Evolutionary conservation across 1,140 invertebrate genomes (phyloP).

Genomic region (Arctopsyche grandis): DNA sequence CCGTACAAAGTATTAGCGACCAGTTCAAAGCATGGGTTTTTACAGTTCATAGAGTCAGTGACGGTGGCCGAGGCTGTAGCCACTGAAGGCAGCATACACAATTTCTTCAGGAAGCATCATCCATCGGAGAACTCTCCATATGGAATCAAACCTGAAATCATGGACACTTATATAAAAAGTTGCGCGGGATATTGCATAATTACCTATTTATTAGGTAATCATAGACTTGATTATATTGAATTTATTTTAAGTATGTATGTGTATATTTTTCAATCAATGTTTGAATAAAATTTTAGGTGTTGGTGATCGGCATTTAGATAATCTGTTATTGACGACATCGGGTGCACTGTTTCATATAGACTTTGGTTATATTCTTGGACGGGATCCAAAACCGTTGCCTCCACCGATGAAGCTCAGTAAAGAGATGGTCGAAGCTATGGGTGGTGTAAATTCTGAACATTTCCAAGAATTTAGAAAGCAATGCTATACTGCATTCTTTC

Average conservation of each 20-base stretch:
- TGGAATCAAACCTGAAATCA: conserved; percentile 91
- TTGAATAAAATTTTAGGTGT: conserved; percentile 73
- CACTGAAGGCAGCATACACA: conserved; percentile 88
- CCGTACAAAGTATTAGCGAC: conserved; percentile 95
- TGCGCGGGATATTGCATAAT: conserved; percentile 99
- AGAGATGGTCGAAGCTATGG: conserved; percentile 99
- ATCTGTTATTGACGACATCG: conserved; percentile 88
- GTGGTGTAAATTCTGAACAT: conserved; percentile 90
- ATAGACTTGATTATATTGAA: conserved; percentile 19
- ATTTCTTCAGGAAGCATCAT: conserved; percentile 90
- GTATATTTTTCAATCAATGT: conserved; percentile 15
- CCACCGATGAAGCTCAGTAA: conserved; percentile 98
- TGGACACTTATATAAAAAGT: conserved; percentile 98
- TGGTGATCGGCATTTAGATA: conserved; percentile 98
- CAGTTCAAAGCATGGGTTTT: conserved; percentile 94
- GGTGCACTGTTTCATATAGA: conserved; percentile 99
- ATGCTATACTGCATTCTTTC: conserved; percentile 96
- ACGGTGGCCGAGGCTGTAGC: conserved; percentile 92
- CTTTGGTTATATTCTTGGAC: conserved; percentile 98
- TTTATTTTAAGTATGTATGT: conserved; percentile 1
- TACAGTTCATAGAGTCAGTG: conserved; percentile 96
- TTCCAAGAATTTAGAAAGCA: conserved; percentile 95
- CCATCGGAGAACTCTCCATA: conserved; percentile 88
- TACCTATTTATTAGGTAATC: conserved; percentile 86
- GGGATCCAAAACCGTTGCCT: conserved; percentile 97